Evolutionary conservation across 2,888 invertebrate species (phyloP).

Genomic region (Metellina segmentata): DNA sequence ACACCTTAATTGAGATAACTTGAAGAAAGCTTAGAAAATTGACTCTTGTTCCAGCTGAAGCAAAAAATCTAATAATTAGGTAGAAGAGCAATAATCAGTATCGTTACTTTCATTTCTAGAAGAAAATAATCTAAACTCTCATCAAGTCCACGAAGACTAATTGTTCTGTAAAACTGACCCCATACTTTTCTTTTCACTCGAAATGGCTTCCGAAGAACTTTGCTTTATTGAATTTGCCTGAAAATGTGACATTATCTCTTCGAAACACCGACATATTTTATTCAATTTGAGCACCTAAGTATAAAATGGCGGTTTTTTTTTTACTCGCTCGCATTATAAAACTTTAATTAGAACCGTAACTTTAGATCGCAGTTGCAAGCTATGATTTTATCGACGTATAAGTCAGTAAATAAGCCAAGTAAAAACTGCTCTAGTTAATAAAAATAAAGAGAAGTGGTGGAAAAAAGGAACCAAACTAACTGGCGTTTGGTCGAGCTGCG

Average conservation of each 20-base stretch:
- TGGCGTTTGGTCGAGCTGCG: slow-evolving; percentile 36
- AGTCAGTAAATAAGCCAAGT: slow-evolving; percentile 35
- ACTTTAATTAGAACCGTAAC: slow-evolving; percentile 59
- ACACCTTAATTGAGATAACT: no score
- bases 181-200: not conserved
- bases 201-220: not conserved
- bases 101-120: no score
- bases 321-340: slow-evolving; percentile 5
- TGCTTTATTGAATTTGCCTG: not conserved
- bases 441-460: slow-evolving; percentile 10
- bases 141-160: not conserved
- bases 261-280: not conserved
- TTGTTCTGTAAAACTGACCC: not conserved
- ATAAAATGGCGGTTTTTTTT: not conserved
- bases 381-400: slow-evolving; percentile 46
- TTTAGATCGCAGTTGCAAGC: slow-evolving; percentile 22
- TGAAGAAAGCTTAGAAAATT: no score
- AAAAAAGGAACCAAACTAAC: slow-evolving; percentile 31
- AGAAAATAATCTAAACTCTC: not conserved
- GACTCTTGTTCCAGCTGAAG: no score
- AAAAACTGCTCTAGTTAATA: slow-evolving; percentile 43
- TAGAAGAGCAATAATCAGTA: no score
- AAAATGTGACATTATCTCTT: not conserved
- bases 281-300: not conserved
- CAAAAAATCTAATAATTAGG: no score